Evolutionary conservation across 2,888 invertebrate species (phyloP).

Genomic region (Drosophila lutescens): DNA sequence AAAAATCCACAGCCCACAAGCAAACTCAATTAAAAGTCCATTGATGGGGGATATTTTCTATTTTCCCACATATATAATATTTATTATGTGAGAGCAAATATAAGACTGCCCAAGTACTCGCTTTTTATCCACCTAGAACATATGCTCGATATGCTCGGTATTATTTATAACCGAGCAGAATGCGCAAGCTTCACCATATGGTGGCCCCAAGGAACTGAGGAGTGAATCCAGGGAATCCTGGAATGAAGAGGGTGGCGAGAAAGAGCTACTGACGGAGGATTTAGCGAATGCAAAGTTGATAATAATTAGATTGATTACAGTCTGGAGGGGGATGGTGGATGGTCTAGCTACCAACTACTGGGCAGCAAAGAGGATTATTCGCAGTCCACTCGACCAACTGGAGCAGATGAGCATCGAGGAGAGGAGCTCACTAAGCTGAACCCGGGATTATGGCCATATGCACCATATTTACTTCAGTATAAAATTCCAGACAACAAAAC

Average conservation of each 20-base stretch:
- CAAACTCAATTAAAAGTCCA: conserved; percentile 49
- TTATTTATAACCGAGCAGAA: conserved; percentile 29
- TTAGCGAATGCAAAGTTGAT: conserved; percentile 37
- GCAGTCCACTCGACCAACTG: background rate
- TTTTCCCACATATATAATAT: too few relatives aligned
- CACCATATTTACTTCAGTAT: conserved; percentile 9
- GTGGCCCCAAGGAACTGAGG: background rate
- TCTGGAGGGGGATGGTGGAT: background rate
- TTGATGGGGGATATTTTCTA: conserved; percentile 6
- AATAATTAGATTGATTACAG: conserved; percentile 36
- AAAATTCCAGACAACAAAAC: conserved; percentile 5
- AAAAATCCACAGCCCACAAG: conserved; percentile 4
- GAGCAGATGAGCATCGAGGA: background rate
- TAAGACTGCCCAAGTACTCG: too few relatives aligned
- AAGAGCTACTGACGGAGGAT: background rate
- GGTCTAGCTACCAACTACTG: background rate
- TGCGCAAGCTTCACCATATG: conserved; percentile 18
- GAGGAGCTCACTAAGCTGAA: conserved; percentile 10
- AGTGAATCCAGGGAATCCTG: background rate
- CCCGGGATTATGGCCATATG: conserved; percentile 8
- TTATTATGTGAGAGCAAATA: conserved; percentile 10
- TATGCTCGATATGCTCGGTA: conserved; percentile 29
- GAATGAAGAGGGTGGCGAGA: background rate
- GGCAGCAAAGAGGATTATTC: conserved; percentile 6
- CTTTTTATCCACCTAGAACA: conserved; percentile 3